Percentiles rank a stretch among this genome's conserved stretches.
These are phyloP conservation scores for Dasyurus viverrinus DNA, from an alignment of 2,113 vertebrate species.

Conservation along the genomic window DNA sequence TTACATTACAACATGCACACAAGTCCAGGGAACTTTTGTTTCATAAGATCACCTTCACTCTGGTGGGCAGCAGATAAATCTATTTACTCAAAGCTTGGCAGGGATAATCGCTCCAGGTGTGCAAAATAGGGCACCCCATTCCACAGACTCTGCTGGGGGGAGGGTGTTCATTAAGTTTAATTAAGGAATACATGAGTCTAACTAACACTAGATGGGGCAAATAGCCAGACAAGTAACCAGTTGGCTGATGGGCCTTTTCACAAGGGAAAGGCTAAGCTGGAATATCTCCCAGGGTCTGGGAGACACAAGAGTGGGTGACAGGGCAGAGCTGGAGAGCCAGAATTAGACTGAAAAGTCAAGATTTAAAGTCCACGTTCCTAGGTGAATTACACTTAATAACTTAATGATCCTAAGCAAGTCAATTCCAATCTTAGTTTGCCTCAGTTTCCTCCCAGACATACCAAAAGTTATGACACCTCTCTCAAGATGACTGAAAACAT, in stretches of 20 bases:
- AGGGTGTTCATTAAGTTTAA: background rate
- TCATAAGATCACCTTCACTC: background rate
- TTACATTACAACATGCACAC: background rate
- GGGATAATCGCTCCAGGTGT: background rate
- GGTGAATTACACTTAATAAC: background rate
- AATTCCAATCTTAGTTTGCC: background rate
- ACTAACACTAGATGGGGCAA: background rate
- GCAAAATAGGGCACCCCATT: background rate
- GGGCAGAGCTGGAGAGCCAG: background rate
- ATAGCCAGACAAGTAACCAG: background rate
- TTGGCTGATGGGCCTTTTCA: background rate
- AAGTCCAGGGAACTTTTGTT: background rate
- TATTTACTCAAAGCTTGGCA: background rate
- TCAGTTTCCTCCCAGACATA: background rate
- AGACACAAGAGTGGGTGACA: background rate
- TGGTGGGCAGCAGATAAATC: background rate
- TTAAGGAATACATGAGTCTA: background rate
- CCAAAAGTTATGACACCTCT: background rate
- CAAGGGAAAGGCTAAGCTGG: background rate
- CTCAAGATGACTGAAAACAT: too few species aligned
- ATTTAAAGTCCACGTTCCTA: background rate
- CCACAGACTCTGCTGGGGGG: background rate
- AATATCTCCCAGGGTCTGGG: background rate
- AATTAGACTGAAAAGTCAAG: background rate
- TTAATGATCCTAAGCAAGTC: background rate